Percentiles rank a stretch among this genome's conserved stretches.
Conservation (phyloP, 2,888 invertebrate species). For the Xestia rhomboidea region DNA sequence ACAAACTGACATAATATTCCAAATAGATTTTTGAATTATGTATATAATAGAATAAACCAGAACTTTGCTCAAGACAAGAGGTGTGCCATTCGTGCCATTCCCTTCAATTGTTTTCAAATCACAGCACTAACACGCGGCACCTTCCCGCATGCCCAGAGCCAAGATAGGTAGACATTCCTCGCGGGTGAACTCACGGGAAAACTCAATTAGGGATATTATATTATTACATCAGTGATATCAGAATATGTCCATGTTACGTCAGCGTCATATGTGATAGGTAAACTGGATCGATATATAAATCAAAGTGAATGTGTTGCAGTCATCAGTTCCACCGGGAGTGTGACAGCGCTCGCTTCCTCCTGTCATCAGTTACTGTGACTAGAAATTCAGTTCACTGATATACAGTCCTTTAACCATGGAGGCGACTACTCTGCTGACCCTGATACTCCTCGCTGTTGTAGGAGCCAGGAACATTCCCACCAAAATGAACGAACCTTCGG, state of each 20-base stretch:
- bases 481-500: neutral
- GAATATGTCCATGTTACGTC: neutral
- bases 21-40: no score
- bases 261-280: neutral
- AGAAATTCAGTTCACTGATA: conserved; percentile 33
- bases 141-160: neutral
- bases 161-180: neutral
- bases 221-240: conserved; percentile 2
- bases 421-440: conserved; percentile 8
- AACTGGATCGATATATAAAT: conserved; percentile 31
- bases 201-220: conserved; percentile 11
- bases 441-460: conserved; percentile 26
- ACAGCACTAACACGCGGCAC: neutral
- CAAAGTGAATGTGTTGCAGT: neutral
- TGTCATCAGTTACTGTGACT: conserved; percentile 9
- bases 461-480: conserved; percentile 19
- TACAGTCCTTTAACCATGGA: conserved; percentile 38
- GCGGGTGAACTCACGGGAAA: neutral
- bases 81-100: neutral
- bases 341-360: neutral
- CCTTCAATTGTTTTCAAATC: neutral
- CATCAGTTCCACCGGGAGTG: conserved; percentile 8
- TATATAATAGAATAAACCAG: no score
- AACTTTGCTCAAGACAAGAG: no score
- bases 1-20: no score